Conservation (phyloP, 1,140 invertebrate species). For the Diachasmimorpha longicaudata region DNA sequence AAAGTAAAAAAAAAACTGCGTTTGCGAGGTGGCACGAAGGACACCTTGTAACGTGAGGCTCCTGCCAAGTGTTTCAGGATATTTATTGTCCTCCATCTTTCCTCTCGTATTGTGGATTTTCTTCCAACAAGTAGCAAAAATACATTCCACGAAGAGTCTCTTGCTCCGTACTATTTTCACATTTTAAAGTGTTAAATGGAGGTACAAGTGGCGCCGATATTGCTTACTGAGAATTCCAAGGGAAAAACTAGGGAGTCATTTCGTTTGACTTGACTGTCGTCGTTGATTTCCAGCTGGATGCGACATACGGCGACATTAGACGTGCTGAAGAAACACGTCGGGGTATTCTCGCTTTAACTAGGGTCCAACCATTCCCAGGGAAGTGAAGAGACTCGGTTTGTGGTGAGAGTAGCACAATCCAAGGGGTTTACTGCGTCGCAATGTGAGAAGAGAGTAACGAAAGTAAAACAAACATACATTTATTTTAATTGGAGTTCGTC, state of each 20-base stretch:
- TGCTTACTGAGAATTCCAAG: not conserved
- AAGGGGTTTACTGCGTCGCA: not conserved
- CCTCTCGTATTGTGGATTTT: not conserved
- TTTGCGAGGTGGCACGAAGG: not conserved
- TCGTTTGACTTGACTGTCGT: not conserved
- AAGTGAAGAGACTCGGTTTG: not conserved
- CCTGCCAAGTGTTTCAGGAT: not conserved
- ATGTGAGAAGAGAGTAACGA: slow-evolving; percentile 12
- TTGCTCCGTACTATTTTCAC: not conserved
- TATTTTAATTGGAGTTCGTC: slow-evolving; percentile 27
- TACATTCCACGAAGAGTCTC: not conserved
- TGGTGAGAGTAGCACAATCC: not conserved
- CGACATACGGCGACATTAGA: not conserved
- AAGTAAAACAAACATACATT: slow-evolving; percentile 27
- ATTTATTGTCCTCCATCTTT: not conserved
- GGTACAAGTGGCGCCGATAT: not conserved
- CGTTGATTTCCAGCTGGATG: not conserved
- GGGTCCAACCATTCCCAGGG: not conserved
- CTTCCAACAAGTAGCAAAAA: not conserved
- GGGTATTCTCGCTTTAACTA: not conserved
- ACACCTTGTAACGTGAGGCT: not conserved
- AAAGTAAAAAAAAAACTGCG: not conserved
- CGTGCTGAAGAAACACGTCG: slow-evolving; percentile 1
- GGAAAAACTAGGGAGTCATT: not conserved
- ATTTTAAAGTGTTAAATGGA: not conserved